A percentile compares a stretch with the other conserved stretches of the same genome.
Conservation (phyloP, 2,113 vertebrate species). For the Forbesichthys papilliferus region DNA sequence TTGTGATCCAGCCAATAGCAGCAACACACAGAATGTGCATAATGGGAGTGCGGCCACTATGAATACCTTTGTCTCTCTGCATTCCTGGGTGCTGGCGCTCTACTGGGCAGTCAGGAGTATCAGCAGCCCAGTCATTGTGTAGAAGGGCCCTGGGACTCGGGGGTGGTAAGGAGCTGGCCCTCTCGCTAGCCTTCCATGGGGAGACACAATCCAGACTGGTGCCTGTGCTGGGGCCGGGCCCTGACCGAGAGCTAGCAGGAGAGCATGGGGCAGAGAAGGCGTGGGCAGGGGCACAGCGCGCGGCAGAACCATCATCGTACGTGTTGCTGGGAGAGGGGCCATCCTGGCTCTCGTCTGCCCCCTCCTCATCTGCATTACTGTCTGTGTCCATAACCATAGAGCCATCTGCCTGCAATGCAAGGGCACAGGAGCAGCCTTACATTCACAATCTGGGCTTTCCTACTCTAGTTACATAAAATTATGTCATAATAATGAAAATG, state of each 20-base stretch:
- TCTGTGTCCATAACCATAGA: conserved; percentile 75
- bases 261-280: conserved; percentile 66
- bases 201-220: conserved; percentile 48
- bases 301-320: conserved; percentile 14
- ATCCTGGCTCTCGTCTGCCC: conserved; percentile 69
- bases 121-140: conserved; percentile 72
- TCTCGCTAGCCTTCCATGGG: conserved; percentile 59
- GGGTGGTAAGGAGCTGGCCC: conserved; percentile 74
- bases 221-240: conserved; percentile 36
- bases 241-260: conserved; percentile 49
- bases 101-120: conserved; percentile 59
- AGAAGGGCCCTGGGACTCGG: conserved; percentile 66
- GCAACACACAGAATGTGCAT: too few relatives aligned
- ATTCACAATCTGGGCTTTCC: not conserved
- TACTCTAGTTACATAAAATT: not conserved
- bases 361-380: conserved; percentile 76
- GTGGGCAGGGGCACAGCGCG: conserved; percentile 54
- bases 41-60: too few relatives aligned
- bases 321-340: conserved; percentile 47
- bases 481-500: not conserved
- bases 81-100: conserved; percentile 68
- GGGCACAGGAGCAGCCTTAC: not conserved
- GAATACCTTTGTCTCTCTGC: conserved; percentile 68
- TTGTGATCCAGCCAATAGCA: too few relatives aligned
- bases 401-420: conserved; percentile 67